A percentile compares a stretch with the other conserved stretches of the same genome.
Conservation (phyloP, 2,888 invertebrate genomes). For the Ennomos erosarius region DNA sequence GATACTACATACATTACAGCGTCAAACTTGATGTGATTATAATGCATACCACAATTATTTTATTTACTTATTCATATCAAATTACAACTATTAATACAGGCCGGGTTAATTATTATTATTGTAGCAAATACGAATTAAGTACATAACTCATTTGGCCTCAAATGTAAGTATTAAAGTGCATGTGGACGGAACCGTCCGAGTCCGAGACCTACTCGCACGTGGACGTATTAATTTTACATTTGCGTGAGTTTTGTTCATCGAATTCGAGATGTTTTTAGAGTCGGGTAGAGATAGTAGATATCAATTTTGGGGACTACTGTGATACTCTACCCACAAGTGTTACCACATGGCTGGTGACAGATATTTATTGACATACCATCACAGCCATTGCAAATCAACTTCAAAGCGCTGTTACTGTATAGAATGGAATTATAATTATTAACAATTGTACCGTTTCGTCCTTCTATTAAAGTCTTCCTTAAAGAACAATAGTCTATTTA, state of each 20-base stretch:
- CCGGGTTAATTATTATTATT: no score
- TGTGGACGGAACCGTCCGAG: no score
- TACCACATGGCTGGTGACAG: constrained; percentile 27
- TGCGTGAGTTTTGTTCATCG: constrained; percentile 58
- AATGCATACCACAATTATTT: no score
- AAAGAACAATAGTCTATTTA: constrained; percentile 45
- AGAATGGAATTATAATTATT: constrained; percentile 38
- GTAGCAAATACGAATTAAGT: no score
- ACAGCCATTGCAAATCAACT: constrained; percentile 34
- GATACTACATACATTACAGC: no score
- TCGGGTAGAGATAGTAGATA: constrained; percentile 43
- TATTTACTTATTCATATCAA: no score
- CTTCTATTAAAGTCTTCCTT: constrained; percentile 33
- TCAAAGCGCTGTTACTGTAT: constrained; percentile 14
- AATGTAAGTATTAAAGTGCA: no score
- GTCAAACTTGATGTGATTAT: no score
- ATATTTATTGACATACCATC: constrained; percentile 2
- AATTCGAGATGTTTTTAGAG: constrained; percentile 34
- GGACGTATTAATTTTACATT: constrained; percentile 54
- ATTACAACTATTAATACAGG: no score
- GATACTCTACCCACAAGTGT: constrained; percentile 33
- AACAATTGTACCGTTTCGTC: constrained; percentile 42
- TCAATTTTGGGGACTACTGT: constrained; percentile 59
- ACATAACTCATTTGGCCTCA: no score
- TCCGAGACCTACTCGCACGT: constrained; percentile 54